phyloP scores from a whole-genome alignment of 2,797 vertebrate species.

The Anolis apletophallus region DNA sequence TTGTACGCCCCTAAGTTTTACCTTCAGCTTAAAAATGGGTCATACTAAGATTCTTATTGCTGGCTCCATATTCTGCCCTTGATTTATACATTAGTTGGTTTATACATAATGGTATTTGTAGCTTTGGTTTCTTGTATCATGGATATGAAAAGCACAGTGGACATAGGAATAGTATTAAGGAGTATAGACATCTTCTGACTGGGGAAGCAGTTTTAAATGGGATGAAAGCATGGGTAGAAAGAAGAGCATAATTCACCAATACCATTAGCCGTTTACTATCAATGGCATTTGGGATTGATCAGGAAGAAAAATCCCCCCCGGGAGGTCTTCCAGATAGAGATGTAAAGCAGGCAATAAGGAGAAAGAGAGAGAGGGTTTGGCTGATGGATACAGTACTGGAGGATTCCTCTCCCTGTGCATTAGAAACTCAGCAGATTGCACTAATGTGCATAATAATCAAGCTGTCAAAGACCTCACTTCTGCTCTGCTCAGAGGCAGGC shows the following conservation, averaged over 20 bases:
- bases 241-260: neutral
- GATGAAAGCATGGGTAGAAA: neutral
- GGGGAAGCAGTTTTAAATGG: neutral
- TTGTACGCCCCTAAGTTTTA: too few relatives aligned
- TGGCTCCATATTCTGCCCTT: too few relatives aligned
- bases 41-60: too few relatives aligned
- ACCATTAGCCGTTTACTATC: constrained; percentile 43
- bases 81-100: too few relatives aligned
- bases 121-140: neutral
- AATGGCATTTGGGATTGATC: constrained; percentile 55
- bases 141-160: neutral
- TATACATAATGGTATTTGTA: neutral
- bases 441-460: constrained; percentile 73
- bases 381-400: constrained; percentile 56
- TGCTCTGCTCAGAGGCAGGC: constrained; percentile 62
- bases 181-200: neutral
- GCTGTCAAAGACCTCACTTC: constrained; percentile 65
- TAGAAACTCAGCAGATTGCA: constrained; percentile 63
- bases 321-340: constrained; percentile 56
- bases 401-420: constrained; percentile 49
- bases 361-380: neutral
- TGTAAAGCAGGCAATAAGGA: constrained; percentile 51
- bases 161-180: neutral
- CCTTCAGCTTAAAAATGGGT: too few relatives aligned
- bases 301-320: constrained; percentile 54